Conservation (phyloP, 2,888 invertebrate genomes). For the Hofmannophila pseudospretella region DNA sequence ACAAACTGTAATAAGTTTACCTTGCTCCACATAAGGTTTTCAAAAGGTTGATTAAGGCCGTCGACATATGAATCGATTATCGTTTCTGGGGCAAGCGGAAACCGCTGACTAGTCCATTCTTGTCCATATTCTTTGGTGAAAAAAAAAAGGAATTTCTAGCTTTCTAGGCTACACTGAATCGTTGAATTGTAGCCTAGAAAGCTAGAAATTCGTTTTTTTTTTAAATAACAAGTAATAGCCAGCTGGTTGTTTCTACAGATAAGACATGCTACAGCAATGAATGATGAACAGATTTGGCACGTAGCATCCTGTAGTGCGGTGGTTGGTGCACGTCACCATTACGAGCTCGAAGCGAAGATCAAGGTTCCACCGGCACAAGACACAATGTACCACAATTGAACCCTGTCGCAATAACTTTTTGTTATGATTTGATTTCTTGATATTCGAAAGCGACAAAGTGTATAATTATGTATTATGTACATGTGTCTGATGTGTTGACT, state of each 20-base stretch:
- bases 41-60: constrained; percentile 33
- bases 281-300: constrained; percentile 16
- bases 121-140: constrained; percentile 17
- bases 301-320: no score
- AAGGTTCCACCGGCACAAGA: constrained; percentile 22
- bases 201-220: constrained; percentile 4
- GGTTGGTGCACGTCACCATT: constrained; percentile 16
- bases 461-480: no score
- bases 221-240: no score
- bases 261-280: no score
- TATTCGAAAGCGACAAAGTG: no score
- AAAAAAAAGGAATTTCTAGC: constrained; percentile 4
- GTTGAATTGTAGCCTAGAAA: not conserved
- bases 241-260: no score
- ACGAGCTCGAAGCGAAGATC: constrained; percentile 23
- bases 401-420: no score
- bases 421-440: no score
- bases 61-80: constrained; percentile 52
- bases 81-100: constrained; percentile 47
- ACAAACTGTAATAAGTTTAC: constrained; percentile 12
- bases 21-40: constrained; percentile 35
- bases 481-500: no score
- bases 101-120: constrained; percentile 11
- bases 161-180: not conserved
- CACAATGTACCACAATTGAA: no score